A percentile compares a stretch with the other conserved stretches of the same genome.
Conservation (phyloP, 2,113 vertebrate genomes). For the Syrmaticus mikado region DNA sequence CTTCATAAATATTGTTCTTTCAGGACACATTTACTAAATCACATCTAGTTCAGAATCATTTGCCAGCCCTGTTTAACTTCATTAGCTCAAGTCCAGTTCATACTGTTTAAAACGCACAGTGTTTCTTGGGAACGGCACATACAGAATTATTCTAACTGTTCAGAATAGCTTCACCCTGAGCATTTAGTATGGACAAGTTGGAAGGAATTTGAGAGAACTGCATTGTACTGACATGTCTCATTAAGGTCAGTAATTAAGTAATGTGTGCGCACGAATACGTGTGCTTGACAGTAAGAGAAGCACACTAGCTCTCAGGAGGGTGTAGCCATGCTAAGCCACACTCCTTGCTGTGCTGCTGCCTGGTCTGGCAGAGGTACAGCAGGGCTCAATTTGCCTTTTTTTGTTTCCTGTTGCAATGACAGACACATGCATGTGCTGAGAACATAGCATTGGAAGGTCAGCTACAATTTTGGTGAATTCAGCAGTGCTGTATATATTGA, state of each 20-base stretch:
- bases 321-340: not conserved
- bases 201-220: conserved; percentile 35
- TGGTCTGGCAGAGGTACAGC: not conserved
- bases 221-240: conserved; percentile 36
- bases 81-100: not conserved
- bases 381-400: not conserved
- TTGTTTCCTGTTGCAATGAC: not conserved
- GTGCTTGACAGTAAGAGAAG: conserved; percentile 6
- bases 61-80: conserved; percentile 23
- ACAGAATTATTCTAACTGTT: not conserved
- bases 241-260: conserved; percentile 37
- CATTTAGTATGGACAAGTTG: conserved; percentile 1
- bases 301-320: not conserved
- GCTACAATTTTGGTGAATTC: not conserved
- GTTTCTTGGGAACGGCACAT: conserved; percentile 37
- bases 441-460: not conserved
- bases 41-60: conserved; percentile 46
- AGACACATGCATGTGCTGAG: not conserved
- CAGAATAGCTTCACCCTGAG: conserved; percentile 16
- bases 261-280: not conserved
- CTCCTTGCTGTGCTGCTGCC: not conserved
- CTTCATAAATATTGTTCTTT: conserved; percentile 58
- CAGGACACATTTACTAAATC: conserved; percentile 40
- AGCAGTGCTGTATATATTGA: not conserved
- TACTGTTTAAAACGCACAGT: conserved; percentile 10